Base-by-base conservation (phyloP, 2,888 invertebrate genomes). In the Helicoverpa assulta region DNA sequence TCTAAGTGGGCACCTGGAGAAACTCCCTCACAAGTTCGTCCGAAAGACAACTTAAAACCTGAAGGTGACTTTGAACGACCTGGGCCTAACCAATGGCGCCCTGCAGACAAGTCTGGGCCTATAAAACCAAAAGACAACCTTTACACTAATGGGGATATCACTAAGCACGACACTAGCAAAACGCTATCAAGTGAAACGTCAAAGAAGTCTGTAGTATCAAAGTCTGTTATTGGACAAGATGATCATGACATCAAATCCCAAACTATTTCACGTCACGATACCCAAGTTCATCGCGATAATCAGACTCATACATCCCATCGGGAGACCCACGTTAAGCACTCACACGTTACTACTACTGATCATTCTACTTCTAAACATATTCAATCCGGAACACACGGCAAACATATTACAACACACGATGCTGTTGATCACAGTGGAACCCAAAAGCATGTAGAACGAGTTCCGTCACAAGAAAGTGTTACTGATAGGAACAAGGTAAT, bases 61-160 rank as follows among this genome's bases (percentile, higher is more conserved):
- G 96, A 96, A 85, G 96, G 97, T 3, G 95, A 96, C 0, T 96
- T 96, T 79, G 95, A 96, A 43, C 89, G 91, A 85, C 89, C 92
- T 87, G 61, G 90, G 89, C 68, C 88, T 88, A 82, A 92, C 12
- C 85, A 88, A 75, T 91, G 86, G 87, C 76, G 67, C 21, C 92
- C 86, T 53, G 85, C 80, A 5, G 94, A 95, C 72, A 91, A 82
- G 82, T 91, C 92, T 26, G 89, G 87, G 14, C 95, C 91, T 51
- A 91, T 92, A 5, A 92, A 89, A 75, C 95, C 93, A 29, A 91
- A 90, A 82, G 93, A 95, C 73, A 97, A 96, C 88, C 85, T 97
- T 1, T 94, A 95, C 58, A 96, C 96, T 0, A 97, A 97, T 84
- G 96, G 96, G 2, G 86, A 90, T 54, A 73, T 87, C 16, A 87